Evolutionary conservation across 2,113 vertebrate species (phyloP).

Genomic region (Tragelaphus buxtoni): DNA sequence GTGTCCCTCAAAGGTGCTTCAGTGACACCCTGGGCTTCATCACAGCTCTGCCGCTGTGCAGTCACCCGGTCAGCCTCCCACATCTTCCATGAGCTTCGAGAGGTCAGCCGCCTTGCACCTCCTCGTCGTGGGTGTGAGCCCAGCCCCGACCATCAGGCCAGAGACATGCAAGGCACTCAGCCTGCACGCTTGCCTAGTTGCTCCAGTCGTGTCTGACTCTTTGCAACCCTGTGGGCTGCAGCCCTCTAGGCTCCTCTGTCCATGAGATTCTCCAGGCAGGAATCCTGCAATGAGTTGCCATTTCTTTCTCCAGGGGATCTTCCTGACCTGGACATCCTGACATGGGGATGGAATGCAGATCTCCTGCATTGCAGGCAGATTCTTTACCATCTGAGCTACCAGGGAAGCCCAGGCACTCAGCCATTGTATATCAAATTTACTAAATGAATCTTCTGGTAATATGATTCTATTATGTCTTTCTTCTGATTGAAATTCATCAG

Average conservation of each 20-base stretch:
- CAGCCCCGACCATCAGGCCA: background rate
- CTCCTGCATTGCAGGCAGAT: background rate
- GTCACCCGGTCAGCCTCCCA: background rate
- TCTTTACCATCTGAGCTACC: background rate
- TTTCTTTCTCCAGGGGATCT: background rate
- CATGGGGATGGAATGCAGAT: accelerated
- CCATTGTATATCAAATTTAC: background rate
- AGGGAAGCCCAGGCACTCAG: background rate
- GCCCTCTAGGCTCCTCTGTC: background rate
- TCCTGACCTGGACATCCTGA: background rate
- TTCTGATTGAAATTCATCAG: background rate
- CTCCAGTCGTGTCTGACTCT: background rate
- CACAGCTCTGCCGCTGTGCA: background rate
- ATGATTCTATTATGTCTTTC: background rate
- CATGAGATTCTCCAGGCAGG: background rate
- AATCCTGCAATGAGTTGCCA: accelerated
- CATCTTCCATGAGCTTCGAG: background rate
- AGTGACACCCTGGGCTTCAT: background rate
- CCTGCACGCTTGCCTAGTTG: background rate
- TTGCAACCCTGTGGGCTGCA: accelerated
- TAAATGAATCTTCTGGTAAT: background rate
- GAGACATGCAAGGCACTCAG: accelerated
- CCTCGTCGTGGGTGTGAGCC: background rate
- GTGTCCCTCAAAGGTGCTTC: background rate
- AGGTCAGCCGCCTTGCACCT: background rate